Evolutionary conservation across 2,797 vertebrate species (phyloP), one percentile per base, ranked within the genome.

Genomic region (Knipowitschia caucasica): DNA sequence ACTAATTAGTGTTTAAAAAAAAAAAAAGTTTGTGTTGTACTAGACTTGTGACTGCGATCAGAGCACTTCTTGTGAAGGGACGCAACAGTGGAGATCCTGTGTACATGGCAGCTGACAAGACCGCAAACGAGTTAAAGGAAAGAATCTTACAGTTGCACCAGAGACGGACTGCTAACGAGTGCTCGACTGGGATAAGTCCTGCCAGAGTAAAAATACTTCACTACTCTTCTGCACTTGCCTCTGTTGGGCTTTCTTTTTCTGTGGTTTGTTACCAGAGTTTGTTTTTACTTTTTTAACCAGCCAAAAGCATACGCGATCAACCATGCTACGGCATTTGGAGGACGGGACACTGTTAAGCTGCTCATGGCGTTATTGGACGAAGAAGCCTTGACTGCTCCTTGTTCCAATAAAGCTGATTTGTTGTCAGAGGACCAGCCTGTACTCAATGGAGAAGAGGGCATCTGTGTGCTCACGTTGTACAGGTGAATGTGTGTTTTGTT

Each of bases 251-350:
- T 5, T 24, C 25, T 27, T 17, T n/a, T 14, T 44, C 10, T 27
- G 6, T 43, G 24, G 6, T n/a, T 10, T 55, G 21, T 54, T 50
- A 51, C 31, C 21, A 61, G 58, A 64, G 15, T 51, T 40, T 57
- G 23, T 45, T 55, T 10, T 17, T 27, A 12, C 4, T 34, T 20
- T 20, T 38, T 39, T 39, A 49, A 36, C 1, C 78, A 99, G 95
- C 94, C 94, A 38, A 95, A 89, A 86, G 83, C 87, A 0, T 73
- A 94, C 61, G 80, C 90, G 2, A 92, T 99, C 78, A 99, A 99
- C 79, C 97, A 93, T 20, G 91, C 85, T 56, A 98, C 94, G 4
- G 93, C 88, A 0, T 94, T 89, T 12, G 91, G 92, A 50, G 96
- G 94, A 24, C 91, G 95, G 75, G 92, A 94, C 62, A 93, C 92